Conservation (phyloP, 2,888 invertebrate genomes). For the Stenotaenia linearis region DNA sequence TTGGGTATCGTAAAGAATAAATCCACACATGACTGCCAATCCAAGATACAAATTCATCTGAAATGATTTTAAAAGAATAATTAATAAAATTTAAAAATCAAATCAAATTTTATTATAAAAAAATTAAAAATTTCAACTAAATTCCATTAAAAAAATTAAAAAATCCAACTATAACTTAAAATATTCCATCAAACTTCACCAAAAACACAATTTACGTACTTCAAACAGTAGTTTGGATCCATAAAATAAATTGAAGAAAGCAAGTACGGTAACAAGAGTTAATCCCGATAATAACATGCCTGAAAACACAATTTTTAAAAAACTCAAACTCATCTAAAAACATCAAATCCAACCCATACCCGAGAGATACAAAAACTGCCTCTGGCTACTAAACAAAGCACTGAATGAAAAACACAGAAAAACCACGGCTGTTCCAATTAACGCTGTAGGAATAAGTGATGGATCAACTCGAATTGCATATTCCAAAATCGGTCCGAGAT, state of each 20-base stretch:
- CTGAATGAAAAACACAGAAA: conserved; percentile 88
- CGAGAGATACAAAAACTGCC: not conserved
- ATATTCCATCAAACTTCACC: not conserved
- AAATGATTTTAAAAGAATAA: too few species aligned
- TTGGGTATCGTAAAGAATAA: conserved; percentile 96
- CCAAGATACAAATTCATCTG: conserved; percentile 82
- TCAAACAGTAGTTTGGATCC: not conserved
- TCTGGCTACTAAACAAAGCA: conserved; percentile 54
- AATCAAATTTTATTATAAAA: not conserved
- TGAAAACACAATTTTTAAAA: not conserved
- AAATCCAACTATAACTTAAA: too few species aligned
- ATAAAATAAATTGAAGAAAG: not conserved
- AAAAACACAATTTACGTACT: not conserved
- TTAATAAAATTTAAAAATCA: not conserved
- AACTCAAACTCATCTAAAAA: not conserved
- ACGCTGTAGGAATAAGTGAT: conserved; percentile 78
- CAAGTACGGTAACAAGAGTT: not conserved
- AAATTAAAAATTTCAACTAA: not conserved
- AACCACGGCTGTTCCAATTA: conserved; percentile 75
- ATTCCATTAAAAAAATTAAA: too few species aligned
- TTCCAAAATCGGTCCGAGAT: conserved; percentile 78
- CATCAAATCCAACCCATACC: not conserved
- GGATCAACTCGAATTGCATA: conserved; percentile 76
- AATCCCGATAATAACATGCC: not conserved
- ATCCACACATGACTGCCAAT: conserved; percentile 84